Evolutionary conservation across 2,797 vertebrate species (phyloP), one percentile per base, ranked within the genome.

Genomic region (Sebastes kiyomatsui): DNA sequence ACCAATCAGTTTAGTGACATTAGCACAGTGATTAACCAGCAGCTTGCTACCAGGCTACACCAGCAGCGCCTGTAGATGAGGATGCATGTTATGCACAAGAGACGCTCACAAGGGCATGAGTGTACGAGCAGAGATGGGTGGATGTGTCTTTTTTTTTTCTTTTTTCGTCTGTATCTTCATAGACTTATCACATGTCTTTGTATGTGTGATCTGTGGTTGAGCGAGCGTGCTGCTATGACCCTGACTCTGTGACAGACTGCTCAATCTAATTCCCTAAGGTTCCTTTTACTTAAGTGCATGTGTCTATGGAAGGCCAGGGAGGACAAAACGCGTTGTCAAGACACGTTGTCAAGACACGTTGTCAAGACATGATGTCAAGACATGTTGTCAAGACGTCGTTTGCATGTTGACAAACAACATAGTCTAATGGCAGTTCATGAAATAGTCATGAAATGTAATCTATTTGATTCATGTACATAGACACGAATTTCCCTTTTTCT

Each of bases 1-100:
- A 81, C 80, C 86, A 89, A 94, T 95, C 90, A 93, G 83, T 72
- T 91, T 74, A 80, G 61, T 95, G 93, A 94, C 88, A 95, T 96
- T 93, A 93, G 65, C 88, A 60, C 69, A 49, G 72, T 70, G 74
- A 94, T 94, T 93, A 89, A 85, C 73, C 80, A 88, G 67, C 78
- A 88, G 75, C 70, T 80, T 65, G 78, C 13, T 7, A 72, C 68
- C 32, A 16, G 89, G 87, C 87, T 13, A 82, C 80, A 84, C 91
- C 84, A 81, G 90, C 81, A 90, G 90, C 90, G 3, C 33, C 33
- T 27, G 28, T 1, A 16, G 23, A 49, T 4, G 46, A 65, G 23
- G 28, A 55, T 59, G 67, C 16, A 14, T 32, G 32, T 77, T 72
- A 52, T 67, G 68, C 28, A 65, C 22, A 23, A 49, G 27, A 69